phyloP scores from a whole-genome alignment of 2,797 vertebrate genomes.

The Apogon talboti region DNA sequence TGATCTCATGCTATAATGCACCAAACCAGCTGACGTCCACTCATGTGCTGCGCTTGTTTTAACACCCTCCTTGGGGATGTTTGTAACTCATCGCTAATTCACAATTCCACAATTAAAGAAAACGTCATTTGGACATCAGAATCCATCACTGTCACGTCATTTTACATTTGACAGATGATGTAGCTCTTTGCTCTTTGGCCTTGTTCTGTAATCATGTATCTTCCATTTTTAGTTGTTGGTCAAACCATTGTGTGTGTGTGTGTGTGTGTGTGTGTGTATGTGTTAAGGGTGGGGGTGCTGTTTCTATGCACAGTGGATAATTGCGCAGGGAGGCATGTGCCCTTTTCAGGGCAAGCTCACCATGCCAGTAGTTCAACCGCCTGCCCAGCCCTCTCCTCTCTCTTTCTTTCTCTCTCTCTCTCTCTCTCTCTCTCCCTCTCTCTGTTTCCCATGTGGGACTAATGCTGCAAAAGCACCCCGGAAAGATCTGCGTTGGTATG shows the following conservation, averaged over 20 bases:
- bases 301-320: conserved; percentile 77
- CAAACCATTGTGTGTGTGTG: conserved; percentile 65
- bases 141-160: conserved; percentile 2
- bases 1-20: conserved; percentile 47
- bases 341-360: conserved; percentile 76
- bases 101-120: conserved; percentile 63
- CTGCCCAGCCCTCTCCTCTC: conserved; percentile 35
- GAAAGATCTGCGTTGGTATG: conserved; percentile 59
- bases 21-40: conserved; percentile 45
- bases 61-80: conserved; percentile 43
- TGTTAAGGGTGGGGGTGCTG: conserved; percentile 60
- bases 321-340: conserved; percentile 78
- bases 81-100: conserved; percentile 33
- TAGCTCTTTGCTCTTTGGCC: conserved; percentile 44
- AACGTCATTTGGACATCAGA: conserved; percentile 31
- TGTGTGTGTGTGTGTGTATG: conserved; percentile 55
- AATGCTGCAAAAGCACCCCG: conserved; percentile 63
- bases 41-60: conserved; percentile 34
- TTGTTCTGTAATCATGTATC: conserved; percentile 61
- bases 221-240: conserved; percentile 77
- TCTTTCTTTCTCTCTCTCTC: conserved; percentile 2
- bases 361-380: conserved; percentile 74
- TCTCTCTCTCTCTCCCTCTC: too few species aligned
- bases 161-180: conserved; percentile 32
- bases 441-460: conserved; percentile 67